phyloP scores from a whole-genome alignment of 2,797 vertebrate species.

The Neomorphus geoffroyi region DNA sequence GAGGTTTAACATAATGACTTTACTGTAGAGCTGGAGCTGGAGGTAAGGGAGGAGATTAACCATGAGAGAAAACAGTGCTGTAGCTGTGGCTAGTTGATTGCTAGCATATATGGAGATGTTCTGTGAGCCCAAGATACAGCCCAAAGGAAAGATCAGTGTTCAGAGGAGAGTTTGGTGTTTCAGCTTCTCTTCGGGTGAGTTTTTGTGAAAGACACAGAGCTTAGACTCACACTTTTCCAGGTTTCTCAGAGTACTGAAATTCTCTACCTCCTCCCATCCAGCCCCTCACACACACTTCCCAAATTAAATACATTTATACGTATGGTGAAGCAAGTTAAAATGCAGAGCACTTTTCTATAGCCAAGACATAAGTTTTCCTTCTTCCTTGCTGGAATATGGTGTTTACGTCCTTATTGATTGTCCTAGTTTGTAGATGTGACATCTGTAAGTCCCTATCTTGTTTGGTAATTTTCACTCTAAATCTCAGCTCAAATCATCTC shows the following conservation, averaged over 20 bases:
- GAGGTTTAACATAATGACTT: slow-evolving; percentile 24
- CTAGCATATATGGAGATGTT: not conserved
- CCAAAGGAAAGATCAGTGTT: not conserved
- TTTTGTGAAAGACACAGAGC: not conserved
- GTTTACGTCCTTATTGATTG: slow-evolving; percentile 56
- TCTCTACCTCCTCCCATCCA: not conserved
- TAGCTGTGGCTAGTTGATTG: not conserved
- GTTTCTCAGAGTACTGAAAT: not conserved
- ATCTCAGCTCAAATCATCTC: slow-evolving; percentile 62
- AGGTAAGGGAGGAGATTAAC: slow-evolving; percentile 21
- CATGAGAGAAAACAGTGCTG: not conserved
- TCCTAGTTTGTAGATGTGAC: slow-evolving; percentile 54
- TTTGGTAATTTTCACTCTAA: slow-evolving; percentile 69
- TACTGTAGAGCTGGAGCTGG: not conserved
- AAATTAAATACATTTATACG: not conserved
- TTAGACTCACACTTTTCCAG: not conserved
- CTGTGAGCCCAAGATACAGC: not conserved
- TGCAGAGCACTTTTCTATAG: not conserved
- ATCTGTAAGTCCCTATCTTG: slow-evolving; percentile 66
- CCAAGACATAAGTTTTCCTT: not conserved
- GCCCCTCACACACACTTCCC: not conserved
- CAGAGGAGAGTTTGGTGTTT: not conserved
- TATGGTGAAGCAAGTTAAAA: slow-evolving; percentile 1
- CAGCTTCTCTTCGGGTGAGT: not conserved
- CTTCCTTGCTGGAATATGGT: not conserved